phyloP scores from a whole-genome alignment of 2,797 vertebrate species.

The Kryptolebias ocellatus region DNA sequence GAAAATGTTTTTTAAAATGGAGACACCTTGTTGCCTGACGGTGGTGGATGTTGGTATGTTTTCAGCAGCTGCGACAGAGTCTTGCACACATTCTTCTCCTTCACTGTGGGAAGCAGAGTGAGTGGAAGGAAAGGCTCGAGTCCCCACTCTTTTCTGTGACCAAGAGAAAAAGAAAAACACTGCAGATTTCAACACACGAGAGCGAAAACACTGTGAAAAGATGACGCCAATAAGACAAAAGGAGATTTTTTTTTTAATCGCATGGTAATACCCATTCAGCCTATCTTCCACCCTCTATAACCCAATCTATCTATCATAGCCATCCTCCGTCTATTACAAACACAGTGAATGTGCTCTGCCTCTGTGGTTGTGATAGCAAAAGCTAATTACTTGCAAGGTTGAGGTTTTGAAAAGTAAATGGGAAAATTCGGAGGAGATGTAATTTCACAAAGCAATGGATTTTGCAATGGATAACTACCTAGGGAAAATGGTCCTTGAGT shows the following conservation, averaged over 20 bases:
- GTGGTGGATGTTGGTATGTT: constrained; percentile 94
- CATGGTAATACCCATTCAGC: constrained; percentile 14
- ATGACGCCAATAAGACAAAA: constrained; percentile 9
- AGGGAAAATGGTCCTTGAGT: constrained; percentile 49
- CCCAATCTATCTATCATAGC: constrained; percentile 32
- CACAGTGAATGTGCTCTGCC: constrained; percentile 49
- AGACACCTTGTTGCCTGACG: constrained; percentile 91
- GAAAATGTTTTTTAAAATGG: constrained; percentile 18
- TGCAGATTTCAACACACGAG: constrained; percentile 10
- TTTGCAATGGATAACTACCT: constrained; percentile 46
- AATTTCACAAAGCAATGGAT: constrained; percentile 61
- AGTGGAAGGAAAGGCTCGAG: constrained; percentile 97
- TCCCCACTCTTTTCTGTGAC: constrained; percentile 96
- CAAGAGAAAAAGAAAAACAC: constrained; percentile 45
- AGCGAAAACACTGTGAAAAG: constrained; percentile 17
- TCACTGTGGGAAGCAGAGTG: constrained; percentile 92
- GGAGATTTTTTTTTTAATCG: constrained; percentile 17
- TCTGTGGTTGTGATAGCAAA: constrained; percentile 47
- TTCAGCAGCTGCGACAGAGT: constrained; percentile 95
- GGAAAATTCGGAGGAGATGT: constrained; percentile 52
- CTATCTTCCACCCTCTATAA: constrained; percentile 21
- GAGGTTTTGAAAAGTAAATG: constrained; percentile 56
- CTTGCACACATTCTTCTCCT: constrained; percentile 97
- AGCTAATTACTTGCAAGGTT: constrained; percentile 62
- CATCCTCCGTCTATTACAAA: constrained; percentile 46